A percentile compares a stretch with the other conserved stretches of the same genome.
phyloP scores from a whole-genome alignment of 2,797 vertebrate genomes.

The Dicrostonyx torquatus region DNA sequence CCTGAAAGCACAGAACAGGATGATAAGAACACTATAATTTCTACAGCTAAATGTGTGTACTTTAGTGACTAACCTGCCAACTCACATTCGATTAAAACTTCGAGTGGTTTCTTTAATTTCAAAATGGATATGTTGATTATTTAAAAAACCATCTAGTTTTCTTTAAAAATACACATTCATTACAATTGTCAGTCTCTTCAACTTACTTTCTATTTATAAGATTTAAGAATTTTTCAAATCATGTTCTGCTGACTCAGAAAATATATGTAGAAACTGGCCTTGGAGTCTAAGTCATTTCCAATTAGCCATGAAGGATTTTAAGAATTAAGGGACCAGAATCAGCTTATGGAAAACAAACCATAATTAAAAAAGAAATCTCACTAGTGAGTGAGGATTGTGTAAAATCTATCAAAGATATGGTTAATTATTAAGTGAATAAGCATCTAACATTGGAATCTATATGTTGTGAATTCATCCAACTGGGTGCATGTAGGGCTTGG shows the following conservation, averaged over 20 bases:
- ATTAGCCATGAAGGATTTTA: constrained; percentile 80
- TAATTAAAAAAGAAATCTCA: constrained; percentile 56
- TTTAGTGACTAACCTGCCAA: background rate
- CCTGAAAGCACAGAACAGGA: background rate
- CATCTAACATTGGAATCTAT: constrained; percentile 73
- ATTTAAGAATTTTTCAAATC: constrained; percentile 73
- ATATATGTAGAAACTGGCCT: constrained; percentile 74
- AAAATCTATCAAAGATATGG: constrained; percentile 82
- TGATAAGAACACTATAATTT: background rate
- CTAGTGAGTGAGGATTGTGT: constrained; percentile 68
- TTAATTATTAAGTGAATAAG: constrained; percentile 80
- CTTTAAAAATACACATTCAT: constrained; percentile 51
- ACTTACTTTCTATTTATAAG: constrained; percentile 61
- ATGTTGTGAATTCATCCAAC: constrained; percentile 65
- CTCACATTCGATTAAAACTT: background rate
- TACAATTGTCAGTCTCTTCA: constrained; percentile 53
- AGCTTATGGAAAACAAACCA: constrained; percentile 77
- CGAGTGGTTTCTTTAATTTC: background rate
- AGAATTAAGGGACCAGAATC: constrained; percentile 69
- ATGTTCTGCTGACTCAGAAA: constrained; percentile 71
- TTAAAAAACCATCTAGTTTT: background rate
- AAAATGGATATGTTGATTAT: background rate
- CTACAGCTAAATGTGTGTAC: background rate
- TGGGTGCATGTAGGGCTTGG: background rate
- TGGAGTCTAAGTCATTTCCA: constrained; percentile 81